Percentiles rank a stretch among this genome's conserved stretches.
These are phyloP conservation scores for Sebastes flavidus DNA, from an alignment of 2,797 vertebrate species.

Conservation along the genomic window DNA sequence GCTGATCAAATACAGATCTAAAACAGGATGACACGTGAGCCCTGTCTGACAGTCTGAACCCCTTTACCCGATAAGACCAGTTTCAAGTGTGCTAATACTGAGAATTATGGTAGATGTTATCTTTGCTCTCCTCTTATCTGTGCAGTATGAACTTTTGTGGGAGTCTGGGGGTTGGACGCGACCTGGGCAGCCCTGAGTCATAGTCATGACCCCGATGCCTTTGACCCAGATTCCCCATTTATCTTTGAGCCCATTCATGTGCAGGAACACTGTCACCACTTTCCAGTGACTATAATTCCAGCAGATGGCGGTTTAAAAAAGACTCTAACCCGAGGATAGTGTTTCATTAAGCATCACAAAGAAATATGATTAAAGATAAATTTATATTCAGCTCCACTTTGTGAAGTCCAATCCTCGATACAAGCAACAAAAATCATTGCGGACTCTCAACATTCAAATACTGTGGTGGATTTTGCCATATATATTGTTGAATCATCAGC, in stretches of 20 bases:
- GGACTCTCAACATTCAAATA: background rate
- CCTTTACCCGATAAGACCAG: constrained; percentile 5
- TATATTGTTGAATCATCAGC: background rate
- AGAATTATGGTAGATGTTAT: background rate
- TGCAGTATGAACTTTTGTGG: background rate
- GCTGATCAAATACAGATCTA: constrained; percentile 46
- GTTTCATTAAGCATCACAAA: background rate
- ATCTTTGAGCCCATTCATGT: background rate
- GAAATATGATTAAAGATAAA: background rate
- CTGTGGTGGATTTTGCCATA: background rate
- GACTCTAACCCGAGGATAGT: background rate
- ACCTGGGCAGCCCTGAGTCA: background rate
- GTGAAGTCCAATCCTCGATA: background rate
- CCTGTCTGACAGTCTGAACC: background rate
- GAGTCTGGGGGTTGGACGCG: background rate
- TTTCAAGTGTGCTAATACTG: background rate
- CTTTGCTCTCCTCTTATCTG: constrained; percentile 3
- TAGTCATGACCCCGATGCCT: constrained; percentile 14
- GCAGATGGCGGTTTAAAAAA: background rate
- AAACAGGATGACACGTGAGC: constrained; percentile 16
- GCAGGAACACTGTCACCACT: background rate
- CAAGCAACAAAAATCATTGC: no score
- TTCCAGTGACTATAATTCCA: background rate
- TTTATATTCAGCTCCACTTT: background rate
- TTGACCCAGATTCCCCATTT: constrained; percentile 64